Conservation (phyloP, 2,113 vertebrate genomes). For the Apteryx mantelli region DNA sequence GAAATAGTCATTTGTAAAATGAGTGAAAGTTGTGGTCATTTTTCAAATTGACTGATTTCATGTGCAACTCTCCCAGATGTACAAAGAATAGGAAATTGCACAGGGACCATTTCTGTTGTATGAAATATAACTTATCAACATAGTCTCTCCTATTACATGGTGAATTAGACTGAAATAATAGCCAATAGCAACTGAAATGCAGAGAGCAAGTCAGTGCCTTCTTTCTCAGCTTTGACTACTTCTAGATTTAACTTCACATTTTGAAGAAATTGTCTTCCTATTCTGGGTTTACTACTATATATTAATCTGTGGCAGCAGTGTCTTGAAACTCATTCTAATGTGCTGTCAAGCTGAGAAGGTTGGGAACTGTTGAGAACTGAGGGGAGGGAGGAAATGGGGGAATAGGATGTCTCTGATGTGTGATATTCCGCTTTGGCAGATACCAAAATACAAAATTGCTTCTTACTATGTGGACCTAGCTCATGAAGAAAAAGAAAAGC, state of each 20-base stretch:
- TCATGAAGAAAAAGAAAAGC: background rate
- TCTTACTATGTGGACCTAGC: background rate
- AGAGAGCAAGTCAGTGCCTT: background rate
- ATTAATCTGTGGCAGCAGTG: background rate
- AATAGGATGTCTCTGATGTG: background rate
- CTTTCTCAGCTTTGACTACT: background rate
- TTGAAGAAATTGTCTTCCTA: background rate
- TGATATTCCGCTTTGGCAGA: background rate
- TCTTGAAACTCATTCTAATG: background rate
- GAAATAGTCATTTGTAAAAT: constrained; percentile 3
- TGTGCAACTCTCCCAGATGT: background rate
- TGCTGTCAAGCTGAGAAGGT: background rate
- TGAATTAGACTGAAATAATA: background rate
- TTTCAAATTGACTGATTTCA: constrained; percentile 1
- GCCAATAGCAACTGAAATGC: background rate
- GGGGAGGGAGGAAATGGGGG: background rate
- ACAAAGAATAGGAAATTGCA: background rate
- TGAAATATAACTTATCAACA: background rate
- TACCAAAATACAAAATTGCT: background rate
- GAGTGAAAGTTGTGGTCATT: background rate
- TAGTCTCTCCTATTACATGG: background rate
- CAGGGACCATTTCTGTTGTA: background rate
- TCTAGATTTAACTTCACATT: background rate
- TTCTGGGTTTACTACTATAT: background rate
- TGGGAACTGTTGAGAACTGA: background rate